These are phyloP conservation scores for Drosophila leonis DNA, from an alignment of 2,888 invertebrate species.

Conservation along the genomic window DNA sequence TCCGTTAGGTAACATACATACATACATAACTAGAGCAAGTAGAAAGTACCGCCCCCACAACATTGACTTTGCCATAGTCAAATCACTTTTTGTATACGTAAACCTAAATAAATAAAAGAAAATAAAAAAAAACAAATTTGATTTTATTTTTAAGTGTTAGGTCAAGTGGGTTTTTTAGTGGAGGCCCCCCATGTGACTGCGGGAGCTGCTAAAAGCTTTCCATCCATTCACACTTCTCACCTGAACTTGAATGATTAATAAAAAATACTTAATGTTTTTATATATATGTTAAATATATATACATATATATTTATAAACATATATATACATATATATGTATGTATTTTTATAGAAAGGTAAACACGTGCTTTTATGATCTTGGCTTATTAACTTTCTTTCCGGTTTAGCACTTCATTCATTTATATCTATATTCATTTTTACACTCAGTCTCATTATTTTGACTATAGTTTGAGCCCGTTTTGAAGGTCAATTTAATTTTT, in stretches of 20 bases:
- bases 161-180: constrained; percentile 3
- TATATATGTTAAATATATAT: not conserved
- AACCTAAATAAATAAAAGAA: constrained; percentile 51
- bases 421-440: not conserved
- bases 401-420: constrained; percentile 9
- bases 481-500: constrained; percentile 12
- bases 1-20: constrained; percentile 13
- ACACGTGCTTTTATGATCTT: not conserved
- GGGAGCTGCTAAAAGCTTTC: constrained; percentile 51
- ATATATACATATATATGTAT: not conserved
- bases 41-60: constrained; percentile 9
- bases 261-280: not conserved
- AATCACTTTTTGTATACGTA: constrained; percentile 57
- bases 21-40: constrained; percentile 9
- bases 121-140: constrained; percentile 38
- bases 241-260: constrained; percentile 24
- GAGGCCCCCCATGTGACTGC: constrained; percentile 52
- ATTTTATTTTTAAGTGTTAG: constrained; percentile 33
- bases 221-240: constrained; percentile 30
- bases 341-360: constrained; percentile 7
- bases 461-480: not conserved
- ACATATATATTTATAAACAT: too few species aligned
- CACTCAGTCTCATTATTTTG: not conserved
- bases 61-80: constrained; percentile 51
- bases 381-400: constrained; percentile 20